Evolutionary conservation across 2,888 invertebrate species (phyloP).

Genomic region (Trisateles emortualis): DNA sequence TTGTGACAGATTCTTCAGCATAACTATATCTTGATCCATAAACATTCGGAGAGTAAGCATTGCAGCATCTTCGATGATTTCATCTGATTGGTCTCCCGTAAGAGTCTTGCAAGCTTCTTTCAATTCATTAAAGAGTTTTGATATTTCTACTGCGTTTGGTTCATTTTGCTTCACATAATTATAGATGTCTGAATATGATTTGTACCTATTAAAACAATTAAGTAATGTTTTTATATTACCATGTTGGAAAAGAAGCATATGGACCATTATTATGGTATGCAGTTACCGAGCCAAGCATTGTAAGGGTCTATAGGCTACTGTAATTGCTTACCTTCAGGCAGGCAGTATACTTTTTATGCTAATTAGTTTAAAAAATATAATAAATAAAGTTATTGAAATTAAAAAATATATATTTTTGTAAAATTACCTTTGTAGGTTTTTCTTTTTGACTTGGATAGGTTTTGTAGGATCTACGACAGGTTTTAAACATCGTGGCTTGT

Average conservation of each 20-base stretch:
- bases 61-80: slow-evolving; percentile 88
- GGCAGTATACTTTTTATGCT: too few species aligned
- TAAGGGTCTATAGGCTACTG: too few species aligned
- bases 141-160: slow-evolving; percentile 58
- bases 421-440: slow-evolving; percentile 66
- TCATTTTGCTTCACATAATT: slow-evolving; percentile 75
- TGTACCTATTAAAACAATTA: slow-evolving; percentile 64
- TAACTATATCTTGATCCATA: slow-evolving; percentile 86
- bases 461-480: slow-evolving; percentile 56
- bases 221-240: too few species aligned
- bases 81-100: slow-evolving; percentile 86
- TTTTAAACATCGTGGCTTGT: slow-evolving; percentile 78
- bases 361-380: too few species aligned
- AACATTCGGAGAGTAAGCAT: slow-evolving; percentile 88
- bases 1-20: slow-evolving; percentile 85
- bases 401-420: background rate
- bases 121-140: slow-evolving; percentile 64
- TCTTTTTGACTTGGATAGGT: slow-evolving; percentile 46
- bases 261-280: too few species aligned
- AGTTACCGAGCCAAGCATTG: too few species aligned
- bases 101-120: slow-evolving; percentile 72
- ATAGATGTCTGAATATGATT: slow-evolving; percentile 82
- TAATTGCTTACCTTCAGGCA: too few species aligned
- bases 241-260: too few species aligned
- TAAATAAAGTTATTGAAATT: too few species aligned